Evolutionary conservation across 1,140 invertebrate species (phyloP).

Genomic region (Bombus superbus): DNA sequence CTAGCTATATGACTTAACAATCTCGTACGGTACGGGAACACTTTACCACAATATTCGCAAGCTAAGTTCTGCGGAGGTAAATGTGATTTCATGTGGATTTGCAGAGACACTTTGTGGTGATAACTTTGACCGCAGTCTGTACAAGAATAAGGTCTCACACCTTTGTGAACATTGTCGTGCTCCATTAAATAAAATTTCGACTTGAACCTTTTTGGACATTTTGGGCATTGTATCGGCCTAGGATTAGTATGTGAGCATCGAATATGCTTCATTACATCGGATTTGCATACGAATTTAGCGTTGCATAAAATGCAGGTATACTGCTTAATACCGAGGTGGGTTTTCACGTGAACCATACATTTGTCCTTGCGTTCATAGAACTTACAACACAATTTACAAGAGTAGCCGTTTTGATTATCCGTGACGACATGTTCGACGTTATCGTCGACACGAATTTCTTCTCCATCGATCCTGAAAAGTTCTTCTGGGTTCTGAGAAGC

Average conservation of each 20-base stretch:
- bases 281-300: slow-evolving; percentile 81
- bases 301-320: slow-evolving; percentile 87
- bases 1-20: slow-evolving; percentile 80
- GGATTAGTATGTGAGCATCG: slow-evolving; percentile 81
- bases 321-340: slow-evolving; percentile 87
- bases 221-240: slow-evolving; percentile 79
- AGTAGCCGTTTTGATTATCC: slow-evolving; percentile 76
- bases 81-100: slow-evolving; percentile 81
- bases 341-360: slow-evolving; percentile 86
- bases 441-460: slow-evolving; percentile 80
- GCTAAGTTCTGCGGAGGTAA: slow-evolving; percentile 81
- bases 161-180: slow-evolving; percentile 81
- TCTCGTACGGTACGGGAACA: slow-evolving; percentile 80
- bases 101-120: slow-evolving; percentile 81
- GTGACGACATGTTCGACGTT: slow-evolving; percentile 76
- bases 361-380: slow-evolving; percentile 80
- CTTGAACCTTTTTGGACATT: slow-evolving; percentile 81
- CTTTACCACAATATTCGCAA: slow-evolving; percentile 81
- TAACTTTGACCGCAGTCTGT: slow-evolving; percentile 80
- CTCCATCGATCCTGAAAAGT: slow-evolving; percentile 79
- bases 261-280: slow-evolving; percentile 82
- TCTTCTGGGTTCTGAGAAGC: slow-evolving; percentile 78
- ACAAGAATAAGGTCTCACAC: slow-evolving; percentile 79
- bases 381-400: slow-evolving; percentile 78
- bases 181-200: slow-evolving; percentile 81